Conservation (phyloP, 2,888 invertebrate genomes). For the Branchipolynoe longqiensis region DNA sequence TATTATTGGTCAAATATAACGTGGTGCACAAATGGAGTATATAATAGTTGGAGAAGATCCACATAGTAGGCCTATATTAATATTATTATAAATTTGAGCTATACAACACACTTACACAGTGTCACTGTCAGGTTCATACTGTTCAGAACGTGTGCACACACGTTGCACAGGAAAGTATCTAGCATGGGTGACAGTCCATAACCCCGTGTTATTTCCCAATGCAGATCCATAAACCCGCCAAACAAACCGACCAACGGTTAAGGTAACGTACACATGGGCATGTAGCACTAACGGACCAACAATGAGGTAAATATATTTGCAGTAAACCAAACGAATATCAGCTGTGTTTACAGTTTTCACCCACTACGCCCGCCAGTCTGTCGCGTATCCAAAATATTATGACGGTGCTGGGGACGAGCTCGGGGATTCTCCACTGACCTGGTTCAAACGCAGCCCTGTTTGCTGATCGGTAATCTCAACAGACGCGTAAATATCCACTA, state of each 20-base stretch:
- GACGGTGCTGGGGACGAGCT: not conserved
- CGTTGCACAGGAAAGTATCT: not conserved
- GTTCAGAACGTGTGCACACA: too few relatives aligned
- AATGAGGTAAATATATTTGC: not conserved
- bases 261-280: not conserved
- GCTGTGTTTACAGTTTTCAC: constrained; percentile 28
- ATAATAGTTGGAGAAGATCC: too few relatives aligned
- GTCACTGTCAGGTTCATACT: too few relatives aligned
- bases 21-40: too few relatives aligned
- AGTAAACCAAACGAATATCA: not conserved
- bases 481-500: constrained; percentile 31
- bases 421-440: constrained; percentile 38
- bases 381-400: not conserved
- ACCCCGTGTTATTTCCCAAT: constrained; percentile 13
- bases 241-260: not conserved
- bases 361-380: not conserved
- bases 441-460: constrained; percentile 6
- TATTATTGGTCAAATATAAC: too few relatives aligned
- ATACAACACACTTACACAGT: too few relatives aligned
- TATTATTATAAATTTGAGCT: too few relatives aligned
- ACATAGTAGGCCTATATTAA: too few relatives aligned
- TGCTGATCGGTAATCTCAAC: not conserved
- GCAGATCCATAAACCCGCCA: not conserved
- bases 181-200: too few relatives aligned
- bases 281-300: not conserved